Base-by-base conservation (phyloP, 1,140 invertebrate species). In the Melanaphis sacchari region DNA sequence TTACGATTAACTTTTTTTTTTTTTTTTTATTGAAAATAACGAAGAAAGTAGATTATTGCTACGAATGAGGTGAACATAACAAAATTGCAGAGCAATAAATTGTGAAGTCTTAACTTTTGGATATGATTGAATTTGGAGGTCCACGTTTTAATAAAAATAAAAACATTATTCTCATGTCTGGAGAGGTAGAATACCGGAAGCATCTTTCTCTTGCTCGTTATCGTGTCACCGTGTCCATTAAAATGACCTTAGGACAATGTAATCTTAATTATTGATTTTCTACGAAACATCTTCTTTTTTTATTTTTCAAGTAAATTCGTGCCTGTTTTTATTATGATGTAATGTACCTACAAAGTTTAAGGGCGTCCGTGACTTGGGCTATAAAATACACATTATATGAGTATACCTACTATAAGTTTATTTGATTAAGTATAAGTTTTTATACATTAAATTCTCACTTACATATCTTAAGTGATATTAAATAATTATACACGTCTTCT, bases 191-290 rank as follows among this genome's bases (percentile, higher is more conserved):
- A 76, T 31, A 15, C 31, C 31, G 59, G 59, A 76, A 76, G 59
- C 59, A 36, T n/a, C 15, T n/a, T n/a, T 76, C 59, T 76, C 59
- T 76, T 18, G 59, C n/a, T 76, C 31, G 59, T n/a, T n/a, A 76
- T 76, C 54, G 11, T 31, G 31, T 59, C 59, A 66, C 31, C 26
- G 59, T 18, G n/a, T n/a, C 31, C 59, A 76, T 76, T 76, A 76
- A n/a, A 76, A 76, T n/a, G 59, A 76, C 59, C 59, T 76, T n/a
- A 76, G n/a, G 59, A 76, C 59, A 76, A 76, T 76, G n/a, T 76
- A n/a, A 76, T 36, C 59, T 76, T n/a, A 21, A 76, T 36, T n/a
- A 76, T 76, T n/a, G 59, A 76, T 76, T 76, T 76, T 76, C 59
- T n/a, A n/a, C 31, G 15, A n/a, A n/a, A 76, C n/a, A 18, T 76